phyloP scores from a whole-genome alignment of 2,888 invertebrate genomes.

The Acleris emargana region DNA sequence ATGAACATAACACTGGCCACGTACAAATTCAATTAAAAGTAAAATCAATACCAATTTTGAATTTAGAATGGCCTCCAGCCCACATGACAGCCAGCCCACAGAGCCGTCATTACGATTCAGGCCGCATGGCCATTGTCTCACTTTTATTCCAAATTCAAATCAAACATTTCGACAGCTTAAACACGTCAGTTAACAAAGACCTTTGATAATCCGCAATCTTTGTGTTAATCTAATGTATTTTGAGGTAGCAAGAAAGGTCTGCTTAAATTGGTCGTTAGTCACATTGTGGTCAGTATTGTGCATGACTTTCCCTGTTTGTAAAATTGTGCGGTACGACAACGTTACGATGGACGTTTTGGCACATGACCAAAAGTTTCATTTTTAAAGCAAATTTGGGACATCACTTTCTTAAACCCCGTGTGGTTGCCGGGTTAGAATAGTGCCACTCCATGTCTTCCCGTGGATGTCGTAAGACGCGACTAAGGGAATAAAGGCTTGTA shows the following conservation, averaged over 20 bases:
- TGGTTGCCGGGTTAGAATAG: no score
- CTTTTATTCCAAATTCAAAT: slow-evolving; percentile 72
- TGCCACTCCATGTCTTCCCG: no score
- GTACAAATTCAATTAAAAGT: slow-evolving; percentile 27
- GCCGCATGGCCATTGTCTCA: slow-evolving; percentile 76
- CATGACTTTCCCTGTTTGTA: slow-evolving; percentile 47
- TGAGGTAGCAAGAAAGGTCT: not conserved
- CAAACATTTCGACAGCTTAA: slow-evolving; percentile 56
- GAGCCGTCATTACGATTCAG: slow-evolving; percentile 73
- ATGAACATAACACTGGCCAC: not conserved
- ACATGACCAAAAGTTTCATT: slow-evolving; percentile 52
- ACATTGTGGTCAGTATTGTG: slow-evolving; percentile 47
- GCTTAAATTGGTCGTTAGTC: slow-evolving; percentile 18
- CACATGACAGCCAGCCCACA: slow-evolving; percentile 74
- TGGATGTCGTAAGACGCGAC: no score
- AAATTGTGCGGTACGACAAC: slow-evolving; percentile 39
- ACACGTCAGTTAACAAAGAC: slow-evolving; percentile 40
- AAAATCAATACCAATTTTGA: slow-evolving; percentile 38
- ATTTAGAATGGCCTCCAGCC: slow-evolving; percentile 72
- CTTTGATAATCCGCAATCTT: not conserved
- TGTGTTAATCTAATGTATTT: not conserved
- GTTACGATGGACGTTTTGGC: slow-evolving; percentile 53
- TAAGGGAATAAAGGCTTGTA: no score
- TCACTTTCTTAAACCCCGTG: slow-evolving; percentile 30
- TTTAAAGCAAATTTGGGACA: slow-evolving; percentile 30